A percentile compares a stretch with the other conserved stretches of the same genome.
phyloP scores from a whole-genome alignment of 2,113 vertebrate species.

The Cephalopholis sonnerati region DNA sequence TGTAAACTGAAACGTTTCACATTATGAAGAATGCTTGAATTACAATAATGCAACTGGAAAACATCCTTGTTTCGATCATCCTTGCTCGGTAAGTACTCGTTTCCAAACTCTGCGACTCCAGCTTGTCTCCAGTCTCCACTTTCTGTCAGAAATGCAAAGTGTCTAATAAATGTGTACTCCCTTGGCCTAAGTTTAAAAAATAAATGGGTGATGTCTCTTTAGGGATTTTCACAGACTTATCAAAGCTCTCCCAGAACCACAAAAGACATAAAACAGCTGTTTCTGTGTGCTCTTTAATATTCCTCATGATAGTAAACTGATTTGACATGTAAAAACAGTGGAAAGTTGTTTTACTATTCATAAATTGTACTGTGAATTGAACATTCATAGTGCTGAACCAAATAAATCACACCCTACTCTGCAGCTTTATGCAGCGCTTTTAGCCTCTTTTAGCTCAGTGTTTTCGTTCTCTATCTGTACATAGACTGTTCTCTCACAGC shows the following conservation, averaged over 20 bases:
- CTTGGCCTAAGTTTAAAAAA: not conserved
- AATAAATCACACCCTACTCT: not conserved
- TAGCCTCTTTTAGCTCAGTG: no score
- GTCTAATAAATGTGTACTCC: not conserved
- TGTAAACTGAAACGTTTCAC: no score
- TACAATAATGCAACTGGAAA: not conserved
- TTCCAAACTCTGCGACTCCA: no score
- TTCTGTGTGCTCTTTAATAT: not conserved
- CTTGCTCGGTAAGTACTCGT: not conserved
- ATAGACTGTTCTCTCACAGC: not conserved
- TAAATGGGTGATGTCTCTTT: not conserved
- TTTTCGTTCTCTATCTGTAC: not conserved
- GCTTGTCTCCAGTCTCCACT: no score
- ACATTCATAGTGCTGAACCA: not conserved
- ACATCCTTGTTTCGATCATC: not conserved
- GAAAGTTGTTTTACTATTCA: not conserved
- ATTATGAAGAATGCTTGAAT: not conserved
- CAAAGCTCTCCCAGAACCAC: not conserved
- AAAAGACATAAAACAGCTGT: not conserved
- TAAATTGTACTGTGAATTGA: not conserved
- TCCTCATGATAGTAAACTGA: conserved; percentile 1
- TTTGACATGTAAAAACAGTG: not conserved
- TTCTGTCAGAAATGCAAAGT: not conserved
- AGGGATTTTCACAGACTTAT: not conserved
- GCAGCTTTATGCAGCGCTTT: not conserved